Evolutionary conservation across 2,113 vertebrate genomes (phyloP).

Genomic region (Epinephelus cyanopodus): DNA sequence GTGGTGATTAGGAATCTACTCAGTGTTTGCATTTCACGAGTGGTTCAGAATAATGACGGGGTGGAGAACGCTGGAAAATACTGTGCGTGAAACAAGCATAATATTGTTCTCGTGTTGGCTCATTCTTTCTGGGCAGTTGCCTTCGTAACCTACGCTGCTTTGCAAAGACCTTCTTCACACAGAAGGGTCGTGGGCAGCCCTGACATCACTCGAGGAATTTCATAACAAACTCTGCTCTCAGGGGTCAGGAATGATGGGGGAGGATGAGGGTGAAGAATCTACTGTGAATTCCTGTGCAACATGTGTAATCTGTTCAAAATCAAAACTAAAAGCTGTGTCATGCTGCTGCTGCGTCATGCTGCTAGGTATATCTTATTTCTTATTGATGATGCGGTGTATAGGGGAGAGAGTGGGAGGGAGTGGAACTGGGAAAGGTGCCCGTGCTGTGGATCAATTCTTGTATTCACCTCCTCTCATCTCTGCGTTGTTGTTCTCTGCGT

Average conservation of each 20-base stretch:
- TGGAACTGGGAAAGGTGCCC: slow-evolving; percentile 53
- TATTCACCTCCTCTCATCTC: slow-evolving; percentile 41
- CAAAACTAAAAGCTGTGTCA: slow-evolving; percentile 66
- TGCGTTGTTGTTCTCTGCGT: slow-evolving; percentile 2
- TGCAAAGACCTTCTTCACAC: slow-evolving; percentile 69
- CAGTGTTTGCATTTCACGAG: slow-evolving; percentile 70
- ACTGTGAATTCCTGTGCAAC: slow-evolving; percentile 63
- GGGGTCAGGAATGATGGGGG: slow-evolving; percentile 74
- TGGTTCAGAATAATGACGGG: slow-evolving; percentile 65
- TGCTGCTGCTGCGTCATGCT: slow-evolving; percentile 75
- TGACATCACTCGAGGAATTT: slow-evolving; percentile 78
- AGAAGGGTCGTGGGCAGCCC: slow-evolving; percentile 75
- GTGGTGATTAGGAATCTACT: slow-evolving; percentile 59
- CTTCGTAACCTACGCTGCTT: slow-evolving; percentile 71
- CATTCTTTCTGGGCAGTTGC: slow-evolving; percentile 45
- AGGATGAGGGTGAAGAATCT: slow-evolving; percentile 66
- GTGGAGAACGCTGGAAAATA: slow-evolving; percentile 59
- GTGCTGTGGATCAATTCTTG: slow-evolving; percentile 45
- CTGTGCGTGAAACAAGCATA: slow-evolving; percentile 64
- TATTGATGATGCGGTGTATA: slow-evolving; percentile 67
- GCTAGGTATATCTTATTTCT: slow-evolving; percentile 57
- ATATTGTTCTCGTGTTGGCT: slow-evolving; percentile 73
- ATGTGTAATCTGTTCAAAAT: slow-evolving; percentile 54
- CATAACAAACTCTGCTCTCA: slow-evolving; percentile 76
- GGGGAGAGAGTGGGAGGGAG: slow-evolving; percentile 52